phyloP scores from a whole-genome alignment of 2,797 vertebrate genomes.

The Enteromius paludinosus region DNA sequence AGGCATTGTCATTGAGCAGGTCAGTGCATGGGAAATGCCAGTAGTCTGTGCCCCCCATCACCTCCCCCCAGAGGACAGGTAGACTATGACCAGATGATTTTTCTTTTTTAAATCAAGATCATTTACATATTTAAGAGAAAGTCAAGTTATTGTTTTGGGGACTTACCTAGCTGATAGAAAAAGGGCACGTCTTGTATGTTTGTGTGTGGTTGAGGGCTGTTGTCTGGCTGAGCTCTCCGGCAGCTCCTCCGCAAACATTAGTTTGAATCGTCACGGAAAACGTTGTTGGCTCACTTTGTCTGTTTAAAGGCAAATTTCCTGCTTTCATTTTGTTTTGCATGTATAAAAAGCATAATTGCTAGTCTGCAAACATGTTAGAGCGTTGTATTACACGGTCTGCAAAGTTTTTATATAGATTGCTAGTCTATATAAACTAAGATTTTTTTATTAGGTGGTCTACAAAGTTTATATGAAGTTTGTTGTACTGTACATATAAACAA shows the following conservation, averaged over 20 bases:
- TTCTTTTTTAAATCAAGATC: neutral
- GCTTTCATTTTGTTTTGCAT: neutral
- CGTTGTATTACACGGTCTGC: neutral
- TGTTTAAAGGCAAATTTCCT: neutral
- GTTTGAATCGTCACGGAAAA: neutral
- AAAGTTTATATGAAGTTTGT: conserved; percentile 19
- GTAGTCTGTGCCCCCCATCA: conserved; percentile 36
- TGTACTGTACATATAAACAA: neutral
- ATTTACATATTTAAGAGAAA: conserved; percentile 20
- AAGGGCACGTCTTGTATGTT: neutral
- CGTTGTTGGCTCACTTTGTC: neutral
- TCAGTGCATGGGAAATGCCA: conserved; percentile 85
- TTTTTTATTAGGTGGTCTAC: neutral
- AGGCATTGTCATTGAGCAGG: conserved; percentile 76
- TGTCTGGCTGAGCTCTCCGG: conserved; percentile 7
- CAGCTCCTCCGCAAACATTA: neutral
- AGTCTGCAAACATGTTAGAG: neutral
- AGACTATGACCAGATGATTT: conserved; percentile 32
- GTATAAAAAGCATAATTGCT: neutral
- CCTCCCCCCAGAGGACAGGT: conserved; percentile 54
- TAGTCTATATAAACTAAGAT: neutral
- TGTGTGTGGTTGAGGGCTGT: neutral
- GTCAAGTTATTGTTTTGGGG: conserved; percentile 3
- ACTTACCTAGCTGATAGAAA: neutral
- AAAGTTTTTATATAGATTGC: neutral